Evolutionary conservation across 2,888 invertebrate genomes (phyloP), one percentile per base, ranked within the genome.

Genomic region (Choristoneura rosaceana): DNA sequence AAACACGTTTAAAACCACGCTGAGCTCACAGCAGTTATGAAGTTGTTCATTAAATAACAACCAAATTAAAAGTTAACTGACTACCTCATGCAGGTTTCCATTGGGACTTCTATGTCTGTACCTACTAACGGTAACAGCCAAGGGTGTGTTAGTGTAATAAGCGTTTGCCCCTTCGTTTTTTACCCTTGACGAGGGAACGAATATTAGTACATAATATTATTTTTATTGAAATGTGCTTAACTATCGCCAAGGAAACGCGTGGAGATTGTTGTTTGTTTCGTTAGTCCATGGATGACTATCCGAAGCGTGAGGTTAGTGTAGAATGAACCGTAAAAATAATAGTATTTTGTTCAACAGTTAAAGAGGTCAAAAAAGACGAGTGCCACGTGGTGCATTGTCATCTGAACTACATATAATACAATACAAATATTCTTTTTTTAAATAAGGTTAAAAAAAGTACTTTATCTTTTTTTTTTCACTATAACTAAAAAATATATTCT

Each of bases 141-240:
- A 58, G 45, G 66, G 34, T 67, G 66, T 55, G 66, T 55, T 55
- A 71, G 55, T 55, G 67, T 61, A 66, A 55, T 62, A 45, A 41
- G 52, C 55, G 17, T 41, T 43, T 38, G 34, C 55, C 71, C 70
- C 61, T 55, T 25, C 25, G 61, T 58, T 67, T 55, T 61, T 55
- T 66, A 61, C 55, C 67, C 71, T 55, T 38, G 55, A 55, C 14
- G 12, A 8, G 62, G 38, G 38, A 61, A 33, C n/a, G 34, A 33
- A 61, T 61, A 55, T 4, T 38, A 41, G 2, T 25, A 25, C 2
- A 25, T 25, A n/a, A 45, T 66, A 45, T 4, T 38, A 41, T 41
- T 45, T 67, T 38, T 61, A 14, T 43, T 25, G 61, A 45, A 33
- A 55, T 58, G 61, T 66, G 52, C 33, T 62, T 67, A 67, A 62